These are phyloP conservation scores for Penelope pileata DNA, from an alignment of 2,113 vertebrate genomes.

Conservation along the genomic window DNA sequence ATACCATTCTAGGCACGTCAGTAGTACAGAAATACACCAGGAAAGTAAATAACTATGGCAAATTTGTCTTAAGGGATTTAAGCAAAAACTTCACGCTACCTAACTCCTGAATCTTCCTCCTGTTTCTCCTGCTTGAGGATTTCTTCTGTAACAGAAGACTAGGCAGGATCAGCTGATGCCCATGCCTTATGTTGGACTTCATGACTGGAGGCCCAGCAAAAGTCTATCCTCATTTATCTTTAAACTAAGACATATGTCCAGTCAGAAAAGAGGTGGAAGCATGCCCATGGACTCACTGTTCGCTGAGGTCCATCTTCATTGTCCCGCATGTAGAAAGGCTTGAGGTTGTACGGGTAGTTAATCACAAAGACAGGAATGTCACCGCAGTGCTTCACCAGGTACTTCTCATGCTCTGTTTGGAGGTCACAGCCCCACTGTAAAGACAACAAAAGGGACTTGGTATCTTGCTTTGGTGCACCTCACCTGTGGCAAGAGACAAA, in stretches of 20 bases:
- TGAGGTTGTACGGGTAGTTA: constrained; percentile 90
- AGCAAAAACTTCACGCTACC: background rate
- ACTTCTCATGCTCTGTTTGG: constrained; percentile 93
- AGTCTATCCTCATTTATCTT: background rate
- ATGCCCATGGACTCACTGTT: constrained; percentile 81
- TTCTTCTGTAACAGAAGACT: background rate
- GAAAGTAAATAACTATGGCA: background rate
- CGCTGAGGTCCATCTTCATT: constrained; percentile 84
- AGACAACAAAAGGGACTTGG: background rate
- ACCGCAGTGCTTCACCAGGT: constrained; percentile 91
- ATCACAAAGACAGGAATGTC: constrained; percentile 89
- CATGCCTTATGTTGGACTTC: background rate
- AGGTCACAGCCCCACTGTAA: constrained; percentile 94
- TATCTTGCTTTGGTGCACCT: background rate
- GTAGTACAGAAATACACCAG: background rate
- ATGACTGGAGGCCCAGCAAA: background rate
- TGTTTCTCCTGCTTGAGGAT: background rate
- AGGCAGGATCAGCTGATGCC: background rate
- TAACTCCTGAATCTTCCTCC: background rate
- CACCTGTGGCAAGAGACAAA: background rate
- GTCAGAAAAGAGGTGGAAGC: background rate
- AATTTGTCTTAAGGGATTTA: background rate
- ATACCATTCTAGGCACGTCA: background rate
- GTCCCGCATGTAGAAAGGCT: constrained; percentile 96
- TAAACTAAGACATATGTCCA: background rate